Evolutionary conservation across 92 coral and sea anemone species (phyloP), one percentile per base, ranked within the genome.

Genomic region (Actinernus sp.): DNA sequence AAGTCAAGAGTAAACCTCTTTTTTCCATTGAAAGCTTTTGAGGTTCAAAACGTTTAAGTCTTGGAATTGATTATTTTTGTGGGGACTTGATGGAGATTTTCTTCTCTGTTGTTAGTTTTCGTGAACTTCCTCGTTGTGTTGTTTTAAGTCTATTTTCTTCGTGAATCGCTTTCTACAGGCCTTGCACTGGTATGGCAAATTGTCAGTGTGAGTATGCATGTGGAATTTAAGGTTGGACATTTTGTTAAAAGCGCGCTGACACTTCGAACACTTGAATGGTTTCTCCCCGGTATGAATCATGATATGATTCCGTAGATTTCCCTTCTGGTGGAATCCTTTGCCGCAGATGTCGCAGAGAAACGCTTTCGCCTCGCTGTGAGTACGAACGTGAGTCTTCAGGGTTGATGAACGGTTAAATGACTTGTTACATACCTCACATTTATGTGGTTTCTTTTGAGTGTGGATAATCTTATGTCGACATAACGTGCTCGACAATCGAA

Each of bases 231-330:
- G 74, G 48, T 95, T 95, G 14, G 99, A 95, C 93, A 91, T 95
- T 82, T 95, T 95, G 84, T 95, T 95, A 63, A 95, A 95, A 10
- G 93, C 95, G 5, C 99, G 87, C 20, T 92, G 81, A 76, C 99
- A 95, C 51, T 82, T 76, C 55, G 82, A 63, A 65, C 99, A 95
- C 40, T 85, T 63, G 62, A 95, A 95, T 12, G 99, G 99, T 63
- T 92, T 88, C 32, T 95, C 99, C 4, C 99, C 99, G 9, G 99
- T 91, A 68, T 95, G 99, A 10, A 95, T 93, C 88, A 95, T 91
- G 55, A 95, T 89, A 16, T 95, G 99, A 73, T 95, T 95, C 10
- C 99, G 78, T 14, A 95, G 58, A 46, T 95, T 95, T 17, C 99
- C 99, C 52, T 95, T 95, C 73, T 95, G 99, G 54, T 95, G 99